A percentile compares a stretch with the other conserved stretches of the same genome.
Conservation (phyloP, 1,140 invertebrate genomes). For the Drosophila mojavensis region DNA sequence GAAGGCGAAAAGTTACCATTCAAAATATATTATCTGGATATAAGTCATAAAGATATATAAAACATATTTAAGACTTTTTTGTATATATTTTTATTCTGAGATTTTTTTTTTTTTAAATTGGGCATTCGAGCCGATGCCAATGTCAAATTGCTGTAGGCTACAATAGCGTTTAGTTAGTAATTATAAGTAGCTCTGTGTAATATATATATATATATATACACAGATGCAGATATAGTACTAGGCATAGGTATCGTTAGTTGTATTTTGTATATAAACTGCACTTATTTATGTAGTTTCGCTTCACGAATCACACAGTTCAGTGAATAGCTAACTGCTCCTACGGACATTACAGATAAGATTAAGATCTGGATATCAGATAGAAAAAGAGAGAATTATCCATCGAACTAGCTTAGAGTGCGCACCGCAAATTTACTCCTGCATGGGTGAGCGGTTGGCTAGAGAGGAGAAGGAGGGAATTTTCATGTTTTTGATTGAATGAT, state of each 20-base stretch:
- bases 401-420: not conserved
- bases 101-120: slow-evolving; percentile 38
- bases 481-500: slow-evolving; percentile 9
- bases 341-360: not conserved
- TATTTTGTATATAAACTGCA: slow-evolving; percentile 17
- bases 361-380: slow-evolving; percentile 1
- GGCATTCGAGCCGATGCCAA: slow-evolving; percentile 26
- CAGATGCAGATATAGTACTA: slow-evolving; percentile 20
- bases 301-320: slow-evolving; percentile 8
- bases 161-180: slow-evolving; percentile 28
- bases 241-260: slow-evolving; percentile 16
- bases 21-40: too few relatives aligned
- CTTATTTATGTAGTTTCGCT: slow-evolving; percentile 17
- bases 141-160: slow-evolving; percentile 33
- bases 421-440: not conserved
- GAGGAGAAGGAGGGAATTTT: slow-evolving; percentile 17
- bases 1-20: too few relatives aligned
- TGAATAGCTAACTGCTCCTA: slow-evolving; percentile 5
- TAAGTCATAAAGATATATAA: too few relatives aligned
- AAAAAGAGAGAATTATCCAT: not conserved
- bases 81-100: slow-evolving; percentile 20
- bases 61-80: slow-evolving; percentile 5
- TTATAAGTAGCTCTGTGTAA: slow-evolving; percentile 7
- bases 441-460: not conserved
- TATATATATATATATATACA: slow-evolving; percentile 2